Evolutionary conservation across 2,113 vertebrate genomes (phyloP).

Genomic region (Macquaria ambigua): DNA sequence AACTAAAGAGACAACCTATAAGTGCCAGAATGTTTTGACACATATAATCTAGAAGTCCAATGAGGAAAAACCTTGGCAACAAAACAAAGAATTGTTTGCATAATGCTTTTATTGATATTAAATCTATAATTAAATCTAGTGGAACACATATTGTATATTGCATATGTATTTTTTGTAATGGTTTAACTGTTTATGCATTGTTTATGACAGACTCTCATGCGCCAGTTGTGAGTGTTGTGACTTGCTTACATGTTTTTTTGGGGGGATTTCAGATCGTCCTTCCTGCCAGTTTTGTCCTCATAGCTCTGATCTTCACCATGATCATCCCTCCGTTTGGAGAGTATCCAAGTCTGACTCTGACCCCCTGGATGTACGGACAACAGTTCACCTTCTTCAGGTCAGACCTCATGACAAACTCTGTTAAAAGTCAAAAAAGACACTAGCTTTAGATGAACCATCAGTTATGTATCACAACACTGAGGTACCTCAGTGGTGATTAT

Average conservation of each 20-base stretch:
- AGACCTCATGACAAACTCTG: not conserved
- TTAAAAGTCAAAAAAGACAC: not conserved
- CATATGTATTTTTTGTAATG: not conserved
- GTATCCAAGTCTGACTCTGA: slow-evolving; percentile 92
- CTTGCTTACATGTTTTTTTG: not conserved
- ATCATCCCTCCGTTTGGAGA: slow-evolving; percentile 95
- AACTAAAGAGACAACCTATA: not conserved
- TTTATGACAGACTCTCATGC: not conserved
- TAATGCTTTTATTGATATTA: not conserved
- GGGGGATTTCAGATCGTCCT: slow-evolving; percentile 88
- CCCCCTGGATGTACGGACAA: slow-evolving; percentile 95
- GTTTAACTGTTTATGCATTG: not conserved
- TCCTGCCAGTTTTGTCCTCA: slow-evolving; percentile 92
- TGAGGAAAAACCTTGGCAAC: not conserved
- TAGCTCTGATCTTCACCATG: slow-evolving; percentile 91
- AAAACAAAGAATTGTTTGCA: not conserved
- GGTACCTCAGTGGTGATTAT: not conserved
- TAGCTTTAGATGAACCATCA: not conserved
- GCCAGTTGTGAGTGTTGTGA: not conserved
- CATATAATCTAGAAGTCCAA: not conserved
- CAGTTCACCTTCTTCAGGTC: slow-evolving; percentile 97
- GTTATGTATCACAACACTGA: not conserved
- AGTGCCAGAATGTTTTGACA: not conserved
- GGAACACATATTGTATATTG: too few species aligned
- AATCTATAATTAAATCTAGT: not conserved